Percentiles rank a stretch among this genome's conserved stretches.
phyloP scores from a whole-genome alignment of 2,113 vertebrate species.

The Sturnira hondurensis region DNA sequence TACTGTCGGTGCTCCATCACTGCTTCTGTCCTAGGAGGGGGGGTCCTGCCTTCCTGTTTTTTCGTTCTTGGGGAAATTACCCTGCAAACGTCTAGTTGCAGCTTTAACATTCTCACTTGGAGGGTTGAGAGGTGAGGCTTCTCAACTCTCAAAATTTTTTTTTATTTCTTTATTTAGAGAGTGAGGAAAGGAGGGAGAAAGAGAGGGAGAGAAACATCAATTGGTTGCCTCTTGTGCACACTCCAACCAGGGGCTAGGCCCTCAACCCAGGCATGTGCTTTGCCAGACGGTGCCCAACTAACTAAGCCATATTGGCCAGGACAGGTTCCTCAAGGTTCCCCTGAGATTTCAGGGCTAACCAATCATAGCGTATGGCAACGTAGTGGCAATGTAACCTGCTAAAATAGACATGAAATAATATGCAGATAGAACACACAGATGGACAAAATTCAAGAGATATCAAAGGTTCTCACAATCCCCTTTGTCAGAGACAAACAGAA shows the following conservation, averaged over 20 bases:
- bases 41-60: not conserved
- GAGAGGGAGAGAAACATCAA: too few species aligned
- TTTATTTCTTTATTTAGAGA: too few species aligned
- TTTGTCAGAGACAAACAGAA: not conserved
- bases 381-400: not conserved
- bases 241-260: too few species aligned
- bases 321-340: not conserved
- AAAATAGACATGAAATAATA: not conserved
- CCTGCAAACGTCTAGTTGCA: not conserved
- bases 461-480: not conserved
- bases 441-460: not conserved
- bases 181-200: too few species aligned
- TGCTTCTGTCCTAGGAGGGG: not conserved
- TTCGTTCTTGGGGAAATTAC: not conserved
- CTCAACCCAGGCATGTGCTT: too few species aligned
- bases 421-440: not conserved
- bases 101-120: not conserved
- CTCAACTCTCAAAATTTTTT: not conserved
- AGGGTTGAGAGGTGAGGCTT: not conserved
- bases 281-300: too few species aligned
- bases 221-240: too few species aligned
- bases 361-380: not conserved
- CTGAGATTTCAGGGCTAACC: not conserved
- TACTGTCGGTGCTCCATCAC: not conserved
- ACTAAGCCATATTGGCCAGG: too few species aligned